Percentiles rank a stretch among this genome's conserved stretches.
Evolutionary conservation across 35 echinoderm and acorn worm genomes (phyloP).

Genomic region (Holothuria glaberrima): DNA sequence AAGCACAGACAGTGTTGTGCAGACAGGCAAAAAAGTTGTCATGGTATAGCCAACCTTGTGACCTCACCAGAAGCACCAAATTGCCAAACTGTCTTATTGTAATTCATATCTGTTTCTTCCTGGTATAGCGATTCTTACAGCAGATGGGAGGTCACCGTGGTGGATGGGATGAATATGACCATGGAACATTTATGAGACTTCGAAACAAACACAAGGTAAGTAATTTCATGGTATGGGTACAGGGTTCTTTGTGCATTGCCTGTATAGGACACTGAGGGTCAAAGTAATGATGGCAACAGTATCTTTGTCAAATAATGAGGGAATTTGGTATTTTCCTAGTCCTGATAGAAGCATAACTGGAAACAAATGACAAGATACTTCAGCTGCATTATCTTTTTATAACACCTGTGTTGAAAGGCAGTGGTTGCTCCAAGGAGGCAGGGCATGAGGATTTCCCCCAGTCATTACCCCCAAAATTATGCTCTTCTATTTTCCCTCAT

Average conservation of each 20-base stretch:
- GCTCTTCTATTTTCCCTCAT: too few species aligned
- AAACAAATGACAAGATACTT: not conserved
- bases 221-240: not conserved
- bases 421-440: too few species aligned
- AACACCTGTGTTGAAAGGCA: not conserved
- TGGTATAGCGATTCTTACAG: constrained; percentile 83
- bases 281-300: not conserved
- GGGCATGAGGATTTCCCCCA: too few species aligned
- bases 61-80: too few species aligned
- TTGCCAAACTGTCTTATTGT: too few species aligned
- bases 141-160: constrained; percentile 92
- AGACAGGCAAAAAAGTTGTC: too few species aligned
- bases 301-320: too few species aligned
- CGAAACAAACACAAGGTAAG: constrained; percentile 92
- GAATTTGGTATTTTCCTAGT: not conserved
- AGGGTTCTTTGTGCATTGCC: not conserved
- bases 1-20: too few species aligned
- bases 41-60: too few species aligned
- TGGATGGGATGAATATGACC: constrained; percentile 99
- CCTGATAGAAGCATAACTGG: not conserved
- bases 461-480: too few species aligned
- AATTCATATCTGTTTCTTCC: not conserved
- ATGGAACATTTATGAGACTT: constrained; percentile 90
- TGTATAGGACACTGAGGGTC: not conserved
- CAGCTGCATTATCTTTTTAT: not conserved